Base-by-base conservation (phyloP, 2,113 vertebrate genomes). In the Plecotus auritus region DNA sequence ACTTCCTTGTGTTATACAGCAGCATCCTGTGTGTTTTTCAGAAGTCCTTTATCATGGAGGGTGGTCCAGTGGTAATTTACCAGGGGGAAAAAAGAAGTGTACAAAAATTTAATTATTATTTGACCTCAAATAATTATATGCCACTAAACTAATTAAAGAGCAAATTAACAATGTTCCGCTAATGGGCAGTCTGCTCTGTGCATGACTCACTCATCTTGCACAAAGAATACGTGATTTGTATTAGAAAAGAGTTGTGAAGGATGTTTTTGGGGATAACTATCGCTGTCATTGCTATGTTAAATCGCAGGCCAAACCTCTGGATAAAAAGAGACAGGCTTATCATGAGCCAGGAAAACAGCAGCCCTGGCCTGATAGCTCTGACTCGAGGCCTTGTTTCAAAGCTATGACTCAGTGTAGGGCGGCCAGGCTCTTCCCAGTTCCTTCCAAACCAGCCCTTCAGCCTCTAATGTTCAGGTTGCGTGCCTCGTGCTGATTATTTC, bases 71-170 rank as follows among this genome's bases (percentile, higher is more conserved):
- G 89, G 96, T 97, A 98, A 98, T 94, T 98, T 97, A 94, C 96
- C 88, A 98, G 97, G 97, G 96, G 95, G 98, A 98, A 98, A 98
- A 98, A 98, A 98, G 98, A 97, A 98, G 98, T 98, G 97, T 98
- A 98, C 98, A 98, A 98, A 99, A 99, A 99, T 99, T 99, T 98
- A 99, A 99, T 99, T 99, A 99, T 98, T 98, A 98, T 98, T 98
- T 99, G 99, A 99, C 99, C 99, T 97, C 96, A 80, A 97, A 98
- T 98, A 98, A 98, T 98, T 98, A 98, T 98, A 98, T 98, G 98
- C 98, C 98, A 99, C 98, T 98, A 98, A 98, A 98, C 98, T 98
- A 99, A 99, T 99, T 99, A 98, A 98, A 98, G 98, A 98, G 95
- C 96, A 97, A 97, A 98, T 98, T 97, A 98, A 99, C 98, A 99